phyloP scores from a whole-genome alignment of 2,113 vertebrate species.

The Pterophyllum scalare region DNA sequence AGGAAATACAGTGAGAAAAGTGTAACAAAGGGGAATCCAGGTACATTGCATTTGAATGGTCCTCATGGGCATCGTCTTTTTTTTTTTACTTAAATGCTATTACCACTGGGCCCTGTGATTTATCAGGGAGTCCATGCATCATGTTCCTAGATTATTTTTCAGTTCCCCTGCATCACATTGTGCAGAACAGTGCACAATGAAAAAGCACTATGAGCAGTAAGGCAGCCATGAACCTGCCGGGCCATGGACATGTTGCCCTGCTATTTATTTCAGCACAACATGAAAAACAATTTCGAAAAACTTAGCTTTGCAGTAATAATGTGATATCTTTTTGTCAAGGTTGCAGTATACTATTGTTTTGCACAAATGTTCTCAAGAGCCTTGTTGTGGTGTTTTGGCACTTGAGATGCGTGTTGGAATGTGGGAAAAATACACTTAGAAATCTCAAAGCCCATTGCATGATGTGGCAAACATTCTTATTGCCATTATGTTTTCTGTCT shows the following conservation, averaged over 20 bases:
- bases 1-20: background rate
- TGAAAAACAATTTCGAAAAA: background rate
- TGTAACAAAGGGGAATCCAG: background rate
- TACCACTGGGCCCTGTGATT: background rate
- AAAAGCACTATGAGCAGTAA: background rate
- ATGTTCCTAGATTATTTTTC: background rate
- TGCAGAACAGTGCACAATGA: background rate
- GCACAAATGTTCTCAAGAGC: background rate
- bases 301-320: background rate
- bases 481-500: background rate
- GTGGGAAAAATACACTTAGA: background rate
- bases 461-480: background rate
- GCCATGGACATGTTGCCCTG: background rate
- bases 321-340: background rate
- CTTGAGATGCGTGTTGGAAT: background rate
- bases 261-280: background rate
- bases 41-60: background rate
- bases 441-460: background rate
- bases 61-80: background rate
- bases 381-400: background rate
- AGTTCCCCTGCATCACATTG: background rate
- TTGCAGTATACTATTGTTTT: background rate
- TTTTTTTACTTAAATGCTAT: background rate
- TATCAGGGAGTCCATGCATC: background rate
- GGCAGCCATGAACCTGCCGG: background rate